phyloP scores from a whole-genome alignment of 2,888 invertebrate species.

The Branchipolynoe longqiensis region DNA sequence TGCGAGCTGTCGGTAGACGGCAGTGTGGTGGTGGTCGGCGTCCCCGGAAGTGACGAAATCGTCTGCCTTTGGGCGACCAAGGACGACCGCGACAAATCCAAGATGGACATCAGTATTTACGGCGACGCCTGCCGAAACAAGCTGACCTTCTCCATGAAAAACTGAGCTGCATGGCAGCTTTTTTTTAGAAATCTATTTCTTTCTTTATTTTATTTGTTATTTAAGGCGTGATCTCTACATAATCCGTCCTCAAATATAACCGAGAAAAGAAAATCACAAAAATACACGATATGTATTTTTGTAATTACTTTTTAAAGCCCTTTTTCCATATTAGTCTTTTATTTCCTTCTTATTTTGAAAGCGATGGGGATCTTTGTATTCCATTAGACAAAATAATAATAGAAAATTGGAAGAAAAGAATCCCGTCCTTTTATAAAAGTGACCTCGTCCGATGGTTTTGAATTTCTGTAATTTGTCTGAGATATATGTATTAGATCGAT shows the following conservation, averaged over 20 bases:
- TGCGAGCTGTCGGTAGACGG: slow-evolving; percentile 90
- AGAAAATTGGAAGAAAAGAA: neutral
- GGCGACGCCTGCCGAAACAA: slow-evolving; percentile 64
- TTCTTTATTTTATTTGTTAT: neutral
- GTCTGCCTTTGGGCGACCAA: slow-evolving; percentile 84
- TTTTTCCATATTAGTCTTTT: neutral
- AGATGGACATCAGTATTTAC: slow-evolving; percentile 58
- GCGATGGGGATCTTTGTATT: neutral
- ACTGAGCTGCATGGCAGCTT: too few relatives aligned
- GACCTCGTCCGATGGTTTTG: too few relatives aligned
- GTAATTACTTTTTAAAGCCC: neutral
- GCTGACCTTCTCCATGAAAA: slow-evolving; percentile 50
- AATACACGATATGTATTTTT: neutral
- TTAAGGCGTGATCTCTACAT: neutral
- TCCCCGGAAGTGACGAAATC: slow-evolving; percentile 86
- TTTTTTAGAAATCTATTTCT: neutral
- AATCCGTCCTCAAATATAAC: neutral
- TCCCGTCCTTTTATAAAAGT: neutral
- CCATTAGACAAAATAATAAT: neutral
- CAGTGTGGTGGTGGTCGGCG: slow-evolving; percentile 86
- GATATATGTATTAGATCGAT: too few relatives aligned
- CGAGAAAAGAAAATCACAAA: neutral
- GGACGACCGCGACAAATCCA: slow-evolving; percentile 58
- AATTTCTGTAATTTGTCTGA: too few relatives aligned
- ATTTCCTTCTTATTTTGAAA: neutral